Evolutionary conservation across 2,888 invertebrate genomes (phyloP).

Genomic region (Clistopyga incitator): DNA sequence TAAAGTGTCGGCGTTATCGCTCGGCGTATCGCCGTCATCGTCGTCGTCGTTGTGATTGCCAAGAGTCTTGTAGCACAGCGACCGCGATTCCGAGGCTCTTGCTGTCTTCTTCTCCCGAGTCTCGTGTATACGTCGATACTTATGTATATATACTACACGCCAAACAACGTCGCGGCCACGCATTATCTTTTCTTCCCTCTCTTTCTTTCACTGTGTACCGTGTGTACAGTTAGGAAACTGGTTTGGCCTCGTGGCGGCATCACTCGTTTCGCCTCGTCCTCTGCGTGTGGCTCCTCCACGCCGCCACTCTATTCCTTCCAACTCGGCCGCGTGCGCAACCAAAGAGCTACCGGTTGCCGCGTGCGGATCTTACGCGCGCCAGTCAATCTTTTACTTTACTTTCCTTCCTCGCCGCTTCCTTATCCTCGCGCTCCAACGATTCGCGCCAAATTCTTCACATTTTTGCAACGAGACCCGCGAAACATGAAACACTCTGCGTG

Average conservation of each 20-base stretch:
- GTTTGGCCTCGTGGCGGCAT: constrained; percentile 72
- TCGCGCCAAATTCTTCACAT: constrained; percentile 17
- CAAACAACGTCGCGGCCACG: constrained; percentile 63
- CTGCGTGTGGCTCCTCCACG: constrained; percentile 29
- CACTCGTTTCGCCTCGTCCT: constrained; percentile 23
- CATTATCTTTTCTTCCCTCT: constrained; percentile 45
- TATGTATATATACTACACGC: constrained; percentile 56
- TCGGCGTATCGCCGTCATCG: not conserved
- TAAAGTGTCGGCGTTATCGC: not conserved
- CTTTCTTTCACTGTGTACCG: constrained; percentile 74
- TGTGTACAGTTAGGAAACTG: constrained; percentile 82
- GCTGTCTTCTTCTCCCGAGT: constrained; percentile 18
- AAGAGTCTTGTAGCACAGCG: constrained; percentile 25
- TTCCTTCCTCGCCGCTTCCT: constrained; percentile 13
- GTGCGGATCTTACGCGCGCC: constrained; percentile 30
- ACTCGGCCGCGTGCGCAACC: constrained; percentile 7
- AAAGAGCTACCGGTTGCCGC: constrained; percentile 42
- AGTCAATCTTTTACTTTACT: constrained; percentile 29
- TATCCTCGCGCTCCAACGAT: not conserved
- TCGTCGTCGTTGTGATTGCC: constrained; percentile 37
- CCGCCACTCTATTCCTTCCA: constrained; percentile 37
- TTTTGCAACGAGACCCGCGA: constrained; percentile 4
- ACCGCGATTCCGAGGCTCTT: constrained; percentile 28
- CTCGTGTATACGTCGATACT: constrained; percentile 12
- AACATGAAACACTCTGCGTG: constrained; percentile 1